Base-by-base conservation (phyloP, 2,888 invertebrate species). In the Zygothrica quintamaculata region DNA sequence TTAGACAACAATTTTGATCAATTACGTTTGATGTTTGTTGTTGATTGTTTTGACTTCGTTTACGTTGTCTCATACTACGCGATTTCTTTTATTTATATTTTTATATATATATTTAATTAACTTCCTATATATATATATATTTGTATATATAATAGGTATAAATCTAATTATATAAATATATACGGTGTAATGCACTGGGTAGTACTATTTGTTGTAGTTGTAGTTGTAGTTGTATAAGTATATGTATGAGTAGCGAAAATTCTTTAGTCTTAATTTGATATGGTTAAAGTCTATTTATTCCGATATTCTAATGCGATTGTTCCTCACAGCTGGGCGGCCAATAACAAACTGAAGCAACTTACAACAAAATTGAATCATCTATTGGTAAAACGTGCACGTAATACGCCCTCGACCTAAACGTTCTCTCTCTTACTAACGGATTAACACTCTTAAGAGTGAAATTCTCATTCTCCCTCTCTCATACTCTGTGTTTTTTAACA, bases 11-110 rank as follows among this genome's bases (percentile, higher is more conserved):
- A 65, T 77, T 75, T 29, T 51, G 64, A 44, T 69, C 61, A 60
- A 57, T 64, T 64, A 18, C 42, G 33, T 22, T 56, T 43, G 16
- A 37, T 16, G 33, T 65, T 5, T 22, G 18, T 22, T 22, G 18
- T 55, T 48, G 58, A 52, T 42, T 69, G 72, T 42, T 67, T 61
- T 37, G 29, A 47, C 58, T 31, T 26, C 60, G 59, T 57, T 61
- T 77, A 47, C 77, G 76, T 59, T 78, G 74, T 84, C 79, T 82
- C 81, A 82, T 82, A 64, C 85, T 84, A 80, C 51, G 60, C 15
- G 37, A 56, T 65, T 73, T 65, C 16, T 11, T 44, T 33, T 43
- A 36, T 34, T n/a, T 29, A 39, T 31, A 46, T 46, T 18, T 26
- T 40, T 53, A 31, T 46, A 13, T 15, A 15, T 53, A 25, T 16